Conservation (phyloP, 2,797 vertebrate genomes). For the Xenentodon cancila region DNA sequence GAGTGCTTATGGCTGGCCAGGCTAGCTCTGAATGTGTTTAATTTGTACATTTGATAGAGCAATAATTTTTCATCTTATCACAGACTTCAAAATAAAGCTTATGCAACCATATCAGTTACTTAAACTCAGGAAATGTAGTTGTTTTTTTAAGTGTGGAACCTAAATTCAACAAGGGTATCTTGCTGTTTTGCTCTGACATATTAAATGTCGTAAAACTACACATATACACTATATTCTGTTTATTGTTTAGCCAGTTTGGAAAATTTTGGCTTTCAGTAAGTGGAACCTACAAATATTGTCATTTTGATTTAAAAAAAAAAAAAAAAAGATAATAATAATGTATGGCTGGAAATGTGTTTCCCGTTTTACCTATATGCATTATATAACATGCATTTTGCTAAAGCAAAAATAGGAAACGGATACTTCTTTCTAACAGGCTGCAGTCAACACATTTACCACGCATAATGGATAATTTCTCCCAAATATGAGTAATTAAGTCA, state of each 20-base stretch:
- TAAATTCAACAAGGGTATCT: neutral
- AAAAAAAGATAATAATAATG: too few species aligned
- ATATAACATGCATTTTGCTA: slow-evolving; percentile 53
- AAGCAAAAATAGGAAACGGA: slow-evolving; percentile 36
- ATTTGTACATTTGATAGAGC: slow-evolving; percentile 8
- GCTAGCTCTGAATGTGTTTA: neutral
- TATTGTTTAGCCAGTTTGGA: slow-evolving; percentile 2
- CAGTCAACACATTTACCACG: slow-evolving; percentile 36
- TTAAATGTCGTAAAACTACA: neutral
- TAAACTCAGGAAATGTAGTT: neutral
- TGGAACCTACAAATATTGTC: slow-evolving; percentile 22
- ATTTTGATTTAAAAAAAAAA: slow-evolving; percentile 19
- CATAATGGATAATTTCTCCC: slow-evolving; percentile 41
- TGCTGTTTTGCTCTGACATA: neutral
- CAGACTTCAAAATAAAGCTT: too few species aligned
- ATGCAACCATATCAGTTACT: neutral
- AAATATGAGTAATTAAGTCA: slow-evolving; percentile 48
- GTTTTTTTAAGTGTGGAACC: slow-evolving; percentile 2
- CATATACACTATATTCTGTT: neutral
- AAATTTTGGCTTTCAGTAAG: slow-evolving; percentile 3
- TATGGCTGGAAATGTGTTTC: slow-evolving; percentile 21
- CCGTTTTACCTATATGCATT: slow-evolving; percentile 35
- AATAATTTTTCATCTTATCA: slow-evolving; percentile 1
- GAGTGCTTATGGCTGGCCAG: too few species aligned
- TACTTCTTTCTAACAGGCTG: slow-evolving; percentile 39